Conservation (phyloP, 2,113 vertebrate genomes). For the Saccopteryx bilineata region DNA sequence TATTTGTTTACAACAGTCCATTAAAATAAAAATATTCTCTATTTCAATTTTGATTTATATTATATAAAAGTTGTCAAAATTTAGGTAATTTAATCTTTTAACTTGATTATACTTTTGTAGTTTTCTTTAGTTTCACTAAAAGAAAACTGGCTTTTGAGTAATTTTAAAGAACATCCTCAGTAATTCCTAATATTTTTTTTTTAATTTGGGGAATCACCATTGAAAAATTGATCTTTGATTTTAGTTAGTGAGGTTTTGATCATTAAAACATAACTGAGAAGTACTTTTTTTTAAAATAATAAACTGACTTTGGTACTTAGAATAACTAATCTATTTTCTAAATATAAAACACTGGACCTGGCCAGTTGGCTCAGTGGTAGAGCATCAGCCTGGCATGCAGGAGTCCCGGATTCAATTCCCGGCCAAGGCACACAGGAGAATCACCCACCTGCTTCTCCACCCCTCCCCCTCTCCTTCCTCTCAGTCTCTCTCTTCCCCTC, state of each 20-base stretch:
- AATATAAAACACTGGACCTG: not conserved
- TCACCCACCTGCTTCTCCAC: no score
- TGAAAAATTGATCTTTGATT: slow-evolving; percentile 6
- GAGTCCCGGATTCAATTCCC: no score
- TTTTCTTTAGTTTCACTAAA: not conserved
- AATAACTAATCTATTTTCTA: not conserved
- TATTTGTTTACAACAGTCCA: not conserved
- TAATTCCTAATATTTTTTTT: not conserved
- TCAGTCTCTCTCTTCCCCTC: no score
- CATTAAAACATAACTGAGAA: not conserved
- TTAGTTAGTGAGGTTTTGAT: not conserved
- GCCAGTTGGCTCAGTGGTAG: no score
- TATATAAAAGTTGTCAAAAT: not conserved
- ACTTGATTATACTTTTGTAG: not conserved
- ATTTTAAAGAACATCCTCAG: not conserved
- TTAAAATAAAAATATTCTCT: not conserved
- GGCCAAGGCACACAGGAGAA: no score
- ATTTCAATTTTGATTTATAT: not conserved
- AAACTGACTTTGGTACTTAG: not conserved
- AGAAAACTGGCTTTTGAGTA: not conserved
- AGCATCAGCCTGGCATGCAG: no score
- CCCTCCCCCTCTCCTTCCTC: no score
- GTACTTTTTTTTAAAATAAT: slow-evolving; percentile 6
- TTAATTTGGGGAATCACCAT: not conserved
- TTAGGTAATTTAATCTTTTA: not conserved